Evolutionary conservation across 2,797 vertebrate genomes (phyloP).

Genomic region (Odontamblyopus rebecca): DNA sequence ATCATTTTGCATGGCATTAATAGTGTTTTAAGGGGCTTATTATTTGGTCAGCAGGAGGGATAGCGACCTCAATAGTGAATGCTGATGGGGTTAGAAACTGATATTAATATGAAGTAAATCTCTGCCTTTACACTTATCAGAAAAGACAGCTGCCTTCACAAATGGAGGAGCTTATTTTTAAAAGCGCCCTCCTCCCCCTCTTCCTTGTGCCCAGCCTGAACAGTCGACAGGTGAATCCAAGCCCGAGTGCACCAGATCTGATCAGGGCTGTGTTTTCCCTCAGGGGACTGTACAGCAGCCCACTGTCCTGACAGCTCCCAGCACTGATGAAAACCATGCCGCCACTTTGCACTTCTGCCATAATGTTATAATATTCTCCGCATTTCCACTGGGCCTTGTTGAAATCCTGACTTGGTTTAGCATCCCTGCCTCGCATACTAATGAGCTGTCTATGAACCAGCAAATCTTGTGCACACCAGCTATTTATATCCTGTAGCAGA

Average conservation of each 20-base stretch:
- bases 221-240: conserved; percentile 6
- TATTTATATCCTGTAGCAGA: conserved; percentile 30
- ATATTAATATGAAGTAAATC: neutral
- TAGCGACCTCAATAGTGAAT: neutral
- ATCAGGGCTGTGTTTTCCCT: conserved; percentile 20
- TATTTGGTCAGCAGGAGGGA: neutral
- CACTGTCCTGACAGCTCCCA: conserved; percentile 8
- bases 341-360: conserved; percentile 18
- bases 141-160: neutral
- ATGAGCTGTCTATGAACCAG: conserved; percentile 20
- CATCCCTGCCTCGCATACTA: conserved; percentile 26
- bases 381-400: conserved; percentile 35
- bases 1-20: neutral
- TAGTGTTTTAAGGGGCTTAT: neutral
- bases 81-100: neutral
- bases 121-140: neutral
- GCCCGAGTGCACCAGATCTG: neutral
- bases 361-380: conserved; percentile 31
- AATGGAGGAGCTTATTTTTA: neutral
- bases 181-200: neutral
- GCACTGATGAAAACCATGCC: conserved; percentile 6
- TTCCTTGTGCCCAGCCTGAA: neutral
- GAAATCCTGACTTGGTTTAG: conserved; percentile 39
- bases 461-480: conserved; percentile 13
- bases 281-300: conserved; percentile 3